phyloP scores from a whole-genome alignment of 2,797 vertebrate species.

The Poecilia picta region DNA sequence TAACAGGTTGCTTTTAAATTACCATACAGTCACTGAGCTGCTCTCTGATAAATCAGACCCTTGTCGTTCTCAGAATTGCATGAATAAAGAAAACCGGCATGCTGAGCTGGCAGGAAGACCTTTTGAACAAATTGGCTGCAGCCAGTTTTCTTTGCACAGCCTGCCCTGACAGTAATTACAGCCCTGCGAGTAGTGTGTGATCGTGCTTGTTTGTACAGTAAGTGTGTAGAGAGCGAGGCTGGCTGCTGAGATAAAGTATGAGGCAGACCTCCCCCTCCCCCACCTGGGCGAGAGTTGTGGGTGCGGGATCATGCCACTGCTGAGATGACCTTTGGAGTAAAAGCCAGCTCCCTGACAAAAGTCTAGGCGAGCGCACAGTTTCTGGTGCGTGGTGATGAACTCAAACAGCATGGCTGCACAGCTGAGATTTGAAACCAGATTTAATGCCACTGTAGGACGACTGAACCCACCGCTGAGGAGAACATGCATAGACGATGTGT shows the following conservation, averaged over 20 bases:
- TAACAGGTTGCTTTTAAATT: slow-evolving; percentile 34
- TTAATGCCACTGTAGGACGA: neutral
- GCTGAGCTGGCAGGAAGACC: slow-evolving; percentile 40
- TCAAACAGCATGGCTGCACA: neutral
- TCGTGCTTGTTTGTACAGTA: slow-evolving; percentile 58
- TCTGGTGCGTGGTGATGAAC: slow-evolving; percentile 46
- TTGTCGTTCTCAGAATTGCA: slow-evolving; percentile 36
- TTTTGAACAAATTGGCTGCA: slow-evolving; percentile 41
- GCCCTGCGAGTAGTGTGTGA: slow-evolving; percentile 36
- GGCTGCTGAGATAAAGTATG: slow-evolving; percentile 57
- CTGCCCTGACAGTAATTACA: slow-evolving; percentile 66
- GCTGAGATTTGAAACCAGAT: neutral
- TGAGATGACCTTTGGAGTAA: slow-evolving; percentile 68
- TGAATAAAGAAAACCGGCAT: slow-evolving; percentile 34
- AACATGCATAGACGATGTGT: neutral
- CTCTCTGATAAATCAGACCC: slow-evolving; percentile 14
- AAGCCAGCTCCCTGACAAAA: slow-evolving; percentile 60
- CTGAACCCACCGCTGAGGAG: neutral
- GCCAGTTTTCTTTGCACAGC: slow-evolving; percentile 43
- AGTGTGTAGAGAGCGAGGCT: slow-evolving; percentile 57
- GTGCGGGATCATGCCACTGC: slow-evolving; percentile 51
- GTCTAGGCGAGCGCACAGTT: slow-evolving; percentile 51
- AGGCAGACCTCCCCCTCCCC: slow-evolving; percentile 30
- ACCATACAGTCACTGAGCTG: slow-evolving; percentile 16
- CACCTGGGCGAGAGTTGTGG: slow-evolving; percentile 54